These are phyloP conservation scores for Hypomesus transpacificus DNA, from an alignment of 2,113 vertebrate species.

Conservation along the genomic window DNA sequence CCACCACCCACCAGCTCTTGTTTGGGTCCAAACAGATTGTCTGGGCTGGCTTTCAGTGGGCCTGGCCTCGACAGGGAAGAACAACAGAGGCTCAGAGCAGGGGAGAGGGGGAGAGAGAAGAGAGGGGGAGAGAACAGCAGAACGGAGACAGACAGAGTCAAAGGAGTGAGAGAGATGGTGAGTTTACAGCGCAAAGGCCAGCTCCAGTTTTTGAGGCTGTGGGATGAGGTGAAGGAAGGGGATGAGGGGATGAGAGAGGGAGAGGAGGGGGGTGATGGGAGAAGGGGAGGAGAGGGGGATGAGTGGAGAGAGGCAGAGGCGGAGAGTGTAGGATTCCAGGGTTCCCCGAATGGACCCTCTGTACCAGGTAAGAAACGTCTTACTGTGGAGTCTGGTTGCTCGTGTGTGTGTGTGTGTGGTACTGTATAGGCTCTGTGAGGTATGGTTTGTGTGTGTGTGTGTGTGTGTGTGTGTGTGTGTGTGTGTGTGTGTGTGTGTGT, in stretches of 20 bases:
- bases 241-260: slow-evolving; percentile 24
- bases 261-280: slow-evolving; percentile 10
- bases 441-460: neutral
- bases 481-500: too few relatives aligned
- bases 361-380: slow-evolving; percentile 53
- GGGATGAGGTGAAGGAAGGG: slow-evolving; percentile 43
- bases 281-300: slow-evolving; percentile 16
- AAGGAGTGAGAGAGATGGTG: slow-evolving; percentile 29
- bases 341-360: slow-evolving; percentile 23
- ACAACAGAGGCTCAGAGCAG: slow-evolving; percentile 29
- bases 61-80: slow-evolving; percentile 15
- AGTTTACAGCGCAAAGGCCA: slow-evolving; percentile 34
- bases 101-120: neutral
- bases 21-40: slow-evolving; percentile 66
- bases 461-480: too few relatives aligned
- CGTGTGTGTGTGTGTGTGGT: too few relatives aligned
- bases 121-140: neutral
- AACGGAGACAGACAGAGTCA: neutral
- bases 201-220: slow-evolving; percentile 68
- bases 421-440: too few relatives aligned
- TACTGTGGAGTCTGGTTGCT: slow-evolving; percentile 9
- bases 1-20: slow-evolving; percentile 26
- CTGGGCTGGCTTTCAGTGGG: neutral
- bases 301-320: slow-evolving; percentile 25
- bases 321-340: slow-evolving; percentile 13